phyloP scores from a whole-genome alignment of 2,888 invertebrate species.

The Andrena dorsata region DNA sequence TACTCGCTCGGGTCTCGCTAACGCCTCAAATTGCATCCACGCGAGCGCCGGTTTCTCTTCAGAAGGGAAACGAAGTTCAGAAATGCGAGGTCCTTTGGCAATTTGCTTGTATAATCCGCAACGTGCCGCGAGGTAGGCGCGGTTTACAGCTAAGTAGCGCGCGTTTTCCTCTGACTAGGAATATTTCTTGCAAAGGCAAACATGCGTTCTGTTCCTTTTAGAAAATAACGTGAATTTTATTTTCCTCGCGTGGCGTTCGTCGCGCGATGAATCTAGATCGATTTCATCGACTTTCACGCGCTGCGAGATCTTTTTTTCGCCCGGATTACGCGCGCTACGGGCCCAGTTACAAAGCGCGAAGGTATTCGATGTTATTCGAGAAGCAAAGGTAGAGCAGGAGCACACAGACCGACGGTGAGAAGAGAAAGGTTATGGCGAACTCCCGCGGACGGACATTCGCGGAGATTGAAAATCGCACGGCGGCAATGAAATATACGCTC shows the following conservation, averaged over 20 bases:
- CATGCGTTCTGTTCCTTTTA: not conserved
- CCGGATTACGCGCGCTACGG: slow-evolving; percentile 11
- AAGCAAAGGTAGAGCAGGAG: slow-evolving; percentile 16
- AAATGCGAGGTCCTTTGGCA: slow-evolving; percentile 35
- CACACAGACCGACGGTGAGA: slow-evolving; percentile 24
- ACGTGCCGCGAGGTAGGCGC: not conserved
- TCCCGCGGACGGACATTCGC: slow-evolving; percentile 48
- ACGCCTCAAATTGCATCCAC: slow-evolving; percentile 34
- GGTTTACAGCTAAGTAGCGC: slow-evolving; percentile 12
- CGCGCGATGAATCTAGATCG: not conserved
- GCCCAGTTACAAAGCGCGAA: slow-evolving; percentile 36
- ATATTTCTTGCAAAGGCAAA: not conserved
- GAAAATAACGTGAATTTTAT: not conserved
- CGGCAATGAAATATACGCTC: slow-evolving; percentile 42
- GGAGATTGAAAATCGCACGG: slow-evolving; percentile 57
- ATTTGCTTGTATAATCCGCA: slow-evolving; percentile 50
- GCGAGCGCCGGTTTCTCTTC: slow-evolving; percentile 14
- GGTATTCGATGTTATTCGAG: slow-evolving; percentile 28
- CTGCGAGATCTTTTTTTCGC: not conserved
- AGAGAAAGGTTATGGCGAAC: slow-evolving; percentile 40
- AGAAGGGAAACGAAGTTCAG: slow-evolving; percentile 39
- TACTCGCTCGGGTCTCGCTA: slow-evolving; percentile 4
- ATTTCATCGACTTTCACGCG: not conserved
- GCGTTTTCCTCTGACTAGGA: not conserved
- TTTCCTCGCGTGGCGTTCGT: not conserved